These are phyloP conservation scores for Phasia obesa DNA, from an alignment of 2,888 invertebrate genomes.

Conservation along the genomic window DNA sequence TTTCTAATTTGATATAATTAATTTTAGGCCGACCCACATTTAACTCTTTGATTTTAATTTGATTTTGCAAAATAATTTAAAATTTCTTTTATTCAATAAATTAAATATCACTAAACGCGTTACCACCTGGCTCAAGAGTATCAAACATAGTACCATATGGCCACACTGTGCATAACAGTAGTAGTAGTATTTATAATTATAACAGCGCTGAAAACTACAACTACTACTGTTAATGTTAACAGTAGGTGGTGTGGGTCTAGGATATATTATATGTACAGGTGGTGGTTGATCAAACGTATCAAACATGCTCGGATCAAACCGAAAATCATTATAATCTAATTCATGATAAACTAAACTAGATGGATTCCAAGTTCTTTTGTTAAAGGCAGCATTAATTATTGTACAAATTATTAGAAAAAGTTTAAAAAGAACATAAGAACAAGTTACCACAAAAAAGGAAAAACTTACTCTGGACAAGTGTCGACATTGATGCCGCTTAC, in stretches of 20 bases:
- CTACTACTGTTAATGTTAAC: conserved; percentile 47
- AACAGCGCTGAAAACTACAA: not conserved
- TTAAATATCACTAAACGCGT: conserved; percentile 15
- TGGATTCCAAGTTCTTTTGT: conserved; percentile 84
- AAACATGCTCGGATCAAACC: conserved; percentile 84
- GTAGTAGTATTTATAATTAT: conserved; percentile 1
- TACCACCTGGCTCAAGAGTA: conserved; percentile 18
- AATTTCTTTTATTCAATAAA: conserved; percentile 34
- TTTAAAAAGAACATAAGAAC: not conserved
- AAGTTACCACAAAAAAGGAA: not conserved
- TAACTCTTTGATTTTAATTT: conserved; percentile 52
- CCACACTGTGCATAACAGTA: conserved; percentile 30
- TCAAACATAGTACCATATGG: conserved; percentile 7
- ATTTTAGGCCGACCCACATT: not conserved
- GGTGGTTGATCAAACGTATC: conserved; percentile 87
- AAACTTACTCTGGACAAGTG: conserved; percentile 90
- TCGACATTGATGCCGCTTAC: conserved; percentile 91
- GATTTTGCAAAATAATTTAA: conserved; percentile 47
- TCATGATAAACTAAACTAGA: conserved; percentile 86
- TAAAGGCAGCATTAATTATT: conserved; percentile 46
- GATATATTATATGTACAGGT: conserved; percentile 88
- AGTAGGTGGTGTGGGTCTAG: conserved; percentile 83
- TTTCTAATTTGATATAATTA: not conserved
- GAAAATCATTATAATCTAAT: conserved; percentile 80
- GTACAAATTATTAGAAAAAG: not conserved